Evolutionary conservation across 2,113 vertebrate genomes (phyloP).

Genomic region (Promerops cafer): DNA sequence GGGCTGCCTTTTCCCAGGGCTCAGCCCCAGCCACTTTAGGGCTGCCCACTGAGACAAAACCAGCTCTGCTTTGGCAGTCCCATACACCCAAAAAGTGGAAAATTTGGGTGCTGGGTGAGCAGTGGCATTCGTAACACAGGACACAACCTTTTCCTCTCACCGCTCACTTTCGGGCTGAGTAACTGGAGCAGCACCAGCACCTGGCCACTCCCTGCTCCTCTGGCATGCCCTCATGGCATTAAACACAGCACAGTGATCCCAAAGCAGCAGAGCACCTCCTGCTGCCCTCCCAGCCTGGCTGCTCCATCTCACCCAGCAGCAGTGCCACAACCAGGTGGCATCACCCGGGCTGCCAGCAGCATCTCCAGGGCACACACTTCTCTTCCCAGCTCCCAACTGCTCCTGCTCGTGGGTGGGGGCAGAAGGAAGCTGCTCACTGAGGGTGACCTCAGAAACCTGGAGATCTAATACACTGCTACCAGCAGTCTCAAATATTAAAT

Average conservation of each 20-base stretch:
- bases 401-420: neutral
- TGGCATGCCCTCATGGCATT: rapidly evolving
- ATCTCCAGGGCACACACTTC: neutral
- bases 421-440: neutral
- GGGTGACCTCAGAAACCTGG: neutral
- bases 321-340: rapidly evolving
- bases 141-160: neutral
- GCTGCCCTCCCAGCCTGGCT: neutral
- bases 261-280: neutral
- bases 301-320: neutral
- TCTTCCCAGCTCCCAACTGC: neutral
- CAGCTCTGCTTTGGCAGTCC: neutral
- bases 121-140: rapidly evolving
- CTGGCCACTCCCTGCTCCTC: rapidly evolving
- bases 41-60: neutral
- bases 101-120: neutral
- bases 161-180: rapidly evolving
- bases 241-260: neutral
- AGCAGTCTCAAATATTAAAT: neutral
- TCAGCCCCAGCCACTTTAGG: neutral
- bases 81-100: neutral
- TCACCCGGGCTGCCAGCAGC: rapidly evolving
- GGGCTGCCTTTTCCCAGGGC: neutral
- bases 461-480: neutral
- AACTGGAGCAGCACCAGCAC: neutral